These are phyloP conservation scores for Agrilus planipennis DNA, from an alignment of 1,140 invertebrate species.

Conservation along the genomic window DNA sequence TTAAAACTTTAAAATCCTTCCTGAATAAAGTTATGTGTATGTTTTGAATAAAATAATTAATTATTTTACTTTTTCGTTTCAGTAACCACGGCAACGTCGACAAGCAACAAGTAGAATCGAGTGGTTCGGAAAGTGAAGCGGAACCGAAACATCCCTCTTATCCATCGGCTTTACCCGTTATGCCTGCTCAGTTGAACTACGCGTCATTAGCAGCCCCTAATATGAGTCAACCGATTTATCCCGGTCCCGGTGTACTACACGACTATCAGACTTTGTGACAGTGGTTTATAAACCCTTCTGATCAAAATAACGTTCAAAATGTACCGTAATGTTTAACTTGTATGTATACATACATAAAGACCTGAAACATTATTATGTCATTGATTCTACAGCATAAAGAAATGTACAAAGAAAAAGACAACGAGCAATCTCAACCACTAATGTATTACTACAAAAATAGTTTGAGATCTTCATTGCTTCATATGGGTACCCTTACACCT, in stretches of 20 bases:
- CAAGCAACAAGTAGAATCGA: constrained; percentile 31
- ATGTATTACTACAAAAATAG: no score
- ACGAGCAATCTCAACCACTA: no score
- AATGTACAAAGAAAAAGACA: no score
- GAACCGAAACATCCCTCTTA: constrained; percentile 21
- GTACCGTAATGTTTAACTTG: no score
- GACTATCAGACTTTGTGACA: constrained; percentile 36
- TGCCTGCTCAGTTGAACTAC: constrained; percentile 24
- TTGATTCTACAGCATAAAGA: no score
- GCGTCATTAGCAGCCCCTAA: constrained; percentile 20
- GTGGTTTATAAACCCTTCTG: constrained; percentile 20
- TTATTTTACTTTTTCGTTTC: constrained; percentile 23
- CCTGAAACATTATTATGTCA: no score
- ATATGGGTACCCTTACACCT: no score
- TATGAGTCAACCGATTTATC: constrained; percentile 29
- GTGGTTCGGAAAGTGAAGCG: constrained; percentile 31
- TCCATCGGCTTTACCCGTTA: constrained; percentile 15
- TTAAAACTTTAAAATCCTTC: no score
- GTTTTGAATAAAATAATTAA: no score
- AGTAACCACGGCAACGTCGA: constrained; percentile 27
- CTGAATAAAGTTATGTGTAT: no score
- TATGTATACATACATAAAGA: no score
- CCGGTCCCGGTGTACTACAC: constrained; percentile 27
- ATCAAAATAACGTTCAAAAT: constrained; percentile 9
- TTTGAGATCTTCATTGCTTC: no score